A percentile compares a stretch with the other conserved stretches of the same genome.
These are phyloP conservation scores for Lucilia cuprina DNA, from an alignment of 1,140 invertebrate species.

Conservation along the genomic window DNA sequence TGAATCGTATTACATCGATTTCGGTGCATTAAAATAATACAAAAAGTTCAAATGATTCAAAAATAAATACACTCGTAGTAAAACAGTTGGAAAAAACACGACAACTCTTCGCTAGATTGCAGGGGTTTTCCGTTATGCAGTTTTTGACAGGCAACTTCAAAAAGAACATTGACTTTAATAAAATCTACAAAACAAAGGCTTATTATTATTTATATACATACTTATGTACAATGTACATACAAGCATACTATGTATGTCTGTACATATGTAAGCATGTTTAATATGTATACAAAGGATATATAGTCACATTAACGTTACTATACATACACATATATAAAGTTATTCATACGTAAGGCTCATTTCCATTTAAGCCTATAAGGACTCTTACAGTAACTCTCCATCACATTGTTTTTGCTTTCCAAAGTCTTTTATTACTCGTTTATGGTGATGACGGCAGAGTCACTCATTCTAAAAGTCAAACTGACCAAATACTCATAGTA, in stretches of 20 bases:
- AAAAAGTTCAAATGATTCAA: no score
- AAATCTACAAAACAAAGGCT: neutral
- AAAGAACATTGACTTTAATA: slow-evolving; percentile 2
- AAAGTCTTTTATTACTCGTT: neutral
- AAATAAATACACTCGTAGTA: no score
- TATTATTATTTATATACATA: neutral
- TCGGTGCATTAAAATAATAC: no score
- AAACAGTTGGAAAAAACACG: no score
- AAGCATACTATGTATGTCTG: neutral
- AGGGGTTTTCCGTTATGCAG: neutral
- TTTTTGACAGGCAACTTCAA: neutral
- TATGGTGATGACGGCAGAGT: neutral
- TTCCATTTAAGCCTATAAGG: neutral
- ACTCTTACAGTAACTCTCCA: neutral
- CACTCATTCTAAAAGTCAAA: neutral
- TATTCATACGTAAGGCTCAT: neutral
- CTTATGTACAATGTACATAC: neutral
- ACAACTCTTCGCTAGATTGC: no score
- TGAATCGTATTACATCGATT: no score
- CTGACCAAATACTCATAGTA: neutral
- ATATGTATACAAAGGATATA: neutral
- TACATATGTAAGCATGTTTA: neutral
- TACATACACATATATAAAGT: neutral
- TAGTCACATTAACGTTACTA: no score
- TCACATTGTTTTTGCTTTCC: neutral